Base-by-base conservation (phyloP, 1,140 invertebrate species). In the Anastrepha obliqua region DNA sequence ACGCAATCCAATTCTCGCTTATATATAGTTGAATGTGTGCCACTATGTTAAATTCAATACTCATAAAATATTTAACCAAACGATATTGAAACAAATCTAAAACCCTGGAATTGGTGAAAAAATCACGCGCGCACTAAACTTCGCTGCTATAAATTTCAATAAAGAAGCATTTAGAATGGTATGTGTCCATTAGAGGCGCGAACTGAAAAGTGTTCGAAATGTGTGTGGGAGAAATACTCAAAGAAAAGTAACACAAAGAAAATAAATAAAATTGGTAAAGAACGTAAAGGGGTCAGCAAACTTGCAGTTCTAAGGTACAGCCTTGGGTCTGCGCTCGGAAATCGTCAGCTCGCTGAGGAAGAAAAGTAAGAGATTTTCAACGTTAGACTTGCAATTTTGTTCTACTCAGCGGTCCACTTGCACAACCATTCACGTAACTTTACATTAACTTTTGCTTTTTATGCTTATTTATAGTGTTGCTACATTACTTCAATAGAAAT, bases 401-500 rank as follows among this genome's bases (percentile, higher is more conserved):
- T 74, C n/a, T 74, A 17, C 60, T 15, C 42, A 47, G 42, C 47
- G 42, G 44, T 74, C 42, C 42, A 15, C 6, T 6, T 47, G 42
- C 42, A 47, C 29, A 74, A 17, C 7, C 17, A n/a, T 74, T 47
- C 70, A 44, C 17, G 44, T 74, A 74, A 74, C 70, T 74, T 47
- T 74, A 74, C 70, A 74, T 74, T 74, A 74, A 74, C 70, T 74
- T 62, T 74, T 74, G 70, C 70, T 74, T 47, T 51, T 74, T 74
- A 74, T 11, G 67, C 39, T 13, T 44, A 70, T 70, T 70, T 70
- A 44, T 8, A 47, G 42, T 47, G 44, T 74, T 74, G 39, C 42
- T n/a, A 74, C 70, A 74, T 74, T 74, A 39, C 17, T 74, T 47
- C 44, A n/a, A 74, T 39, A 42, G 20, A 67, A 67, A 67, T 67